A percentile compares a stretch with the other conserved stretches of the same genome.
Conservation (phyloP, 2,113 vertebrate species). For the Chrysemys picta region DNA sequence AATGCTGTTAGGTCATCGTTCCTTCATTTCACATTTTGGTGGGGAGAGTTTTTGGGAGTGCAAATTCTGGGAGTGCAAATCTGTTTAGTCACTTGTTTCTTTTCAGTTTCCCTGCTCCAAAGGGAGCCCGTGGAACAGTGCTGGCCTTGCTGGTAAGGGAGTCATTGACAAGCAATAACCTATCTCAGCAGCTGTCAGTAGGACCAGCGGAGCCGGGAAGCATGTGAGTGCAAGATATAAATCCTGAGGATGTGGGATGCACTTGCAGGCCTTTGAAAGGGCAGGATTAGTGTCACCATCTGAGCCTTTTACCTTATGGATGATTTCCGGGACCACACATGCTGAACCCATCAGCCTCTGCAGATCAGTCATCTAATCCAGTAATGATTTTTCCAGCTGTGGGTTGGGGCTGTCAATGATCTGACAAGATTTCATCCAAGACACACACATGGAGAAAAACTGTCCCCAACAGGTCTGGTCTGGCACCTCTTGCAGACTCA, state of each 20-base stretch:
- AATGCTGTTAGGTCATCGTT: neutral
- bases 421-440: neutral
- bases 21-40: neutral
- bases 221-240: neutral
- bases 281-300: neutral
- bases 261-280: neutral
- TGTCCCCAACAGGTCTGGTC: neutral
- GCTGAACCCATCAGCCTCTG: neutral
- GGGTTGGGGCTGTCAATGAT: neutral
- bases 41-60: neutral
- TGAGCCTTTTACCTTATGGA: neutral
- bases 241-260: neutral
- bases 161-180: neutral
- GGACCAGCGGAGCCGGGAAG: neutral
- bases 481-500: neutral
- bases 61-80: neutral
- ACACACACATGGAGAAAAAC: neutral
- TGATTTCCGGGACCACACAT: slow-evolving; percentile 17
- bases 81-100: neutral
- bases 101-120: neutral
- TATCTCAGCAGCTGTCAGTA: neutral
- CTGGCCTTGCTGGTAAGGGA: neutral
- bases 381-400: neutral
- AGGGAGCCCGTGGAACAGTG: neutral
- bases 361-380: neutral